Evolutionary conservation across 2,797 vertebrate genomes (phyloP).

Genomic region (Melanotaenia boesemani): DNA sequence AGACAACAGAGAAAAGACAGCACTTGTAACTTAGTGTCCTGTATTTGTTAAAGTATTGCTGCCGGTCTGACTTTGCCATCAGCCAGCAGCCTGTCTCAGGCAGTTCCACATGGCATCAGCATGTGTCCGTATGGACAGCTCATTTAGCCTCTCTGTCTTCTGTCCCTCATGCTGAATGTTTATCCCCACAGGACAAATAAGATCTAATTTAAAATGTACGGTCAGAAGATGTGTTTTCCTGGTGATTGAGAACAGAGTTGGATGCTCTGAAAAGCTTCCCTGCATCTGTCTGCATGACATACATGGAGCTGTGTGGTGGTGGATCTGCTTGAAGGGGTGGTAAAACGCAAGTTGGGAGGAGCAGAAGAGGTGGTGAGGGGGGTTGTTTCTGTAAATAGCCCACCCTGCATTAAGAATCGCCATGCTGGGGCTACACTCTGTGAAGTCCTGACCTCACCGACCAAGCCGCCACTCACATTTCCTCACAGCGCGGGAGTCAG

Average conservation of each 20-base stretch:
- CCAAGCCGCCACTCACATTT: conserved; percentile 61
- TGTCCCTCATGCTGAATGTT: conserved; percentile 29
- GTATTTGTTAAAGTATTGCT: conserved; percentile 55
- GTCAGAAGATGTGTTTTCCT: conserved; percentile 36
- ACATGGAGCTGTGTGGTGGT: conserved; percentile 60
- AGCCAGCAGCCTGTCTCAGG: conserved; percentile 48
- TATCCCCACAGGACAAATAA: conserved; percentile 32
- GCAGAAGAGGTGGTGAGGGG: conserved; percentile 9
- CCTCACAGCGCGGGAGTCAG: conserved; percentile 34
- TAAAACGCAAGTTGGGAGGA: conserved; percentile 26
- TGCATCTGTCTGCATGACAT: conserved; percentile 70
- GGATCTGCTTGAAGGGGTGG: conserved; percentile 60
- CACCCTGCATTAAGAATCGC: conserved; percentile 64
- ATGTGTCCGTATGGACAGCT: conserved; percentile 50
- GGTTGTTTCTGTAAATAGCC: conserved; percentile 74
- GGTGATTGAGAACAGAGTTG: conserved; percentile 26
- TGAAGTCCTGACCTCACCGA: conserved; percentile 68
- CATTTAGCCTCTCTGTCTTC: conserved; percentile 48
- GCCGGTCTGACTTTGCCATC: conserved; percentile 59
- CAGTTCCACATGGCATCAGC: conserved; percentile 40
- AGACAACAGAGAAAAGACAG: not conserved
- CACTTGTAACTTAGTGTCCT: conserved; percentile 7
- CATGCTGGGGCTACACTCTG: conserved; percentile 50
- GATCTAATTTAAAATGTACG: conserved; percentile 49
- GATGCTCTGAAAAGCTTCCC: conserved; percentile 41